phyloP scores from a whole-genome alignment of 2,113 vertebrate genomes.

The Myanophis thanlyinensis region DNA sequence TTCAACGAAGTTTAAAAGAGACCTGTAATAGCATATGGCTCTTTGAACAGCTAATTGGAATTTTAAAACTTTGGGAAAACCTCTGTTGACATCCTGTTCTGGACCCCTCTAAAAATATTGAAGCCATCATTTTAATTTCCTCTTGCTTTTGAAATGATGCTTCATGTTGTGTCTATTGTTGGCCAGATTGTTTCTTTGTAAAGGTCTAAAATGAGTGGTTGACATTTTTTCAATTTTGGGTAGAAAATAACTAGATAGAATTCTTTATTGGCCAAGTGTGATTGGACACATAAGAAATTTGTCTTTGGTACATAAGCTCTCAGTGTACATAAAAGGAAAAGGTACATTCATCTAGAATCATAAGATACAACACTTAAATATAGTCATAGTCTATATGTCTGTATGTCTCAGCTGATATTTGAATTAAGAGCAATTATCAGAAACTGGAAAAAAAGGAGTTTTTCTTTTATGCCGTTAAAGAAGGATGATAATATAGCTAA shows the following conservation, averaged over 20 bases:
- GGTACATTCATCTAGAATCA: too few relatives aligned
- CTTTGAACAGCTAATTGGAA: background rate
- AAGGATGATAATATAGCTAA: background rate
- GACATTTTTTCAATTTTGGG: background rate
- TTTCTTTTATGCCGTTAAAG: background rate
- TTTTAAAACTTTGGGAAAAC: background rate
- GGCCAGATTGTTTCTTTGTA: background rate
- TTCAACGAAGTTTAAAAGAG: background rate
- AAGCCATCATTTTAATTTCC: background rate
- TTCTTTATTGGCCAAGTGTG: too few relatives aligned
- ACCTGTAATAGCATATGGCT: background rate
- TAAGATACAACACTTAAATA: too few relatives aligned
- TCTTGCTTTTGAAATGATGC: background rate
- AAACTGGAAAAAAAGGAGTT: background rate
- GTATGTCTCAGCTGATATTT: background rate
- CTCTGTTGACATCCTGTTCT: background rate
- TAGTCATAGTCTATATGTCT: too few relatives aligned
- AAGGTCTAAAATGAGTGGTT: background rate
- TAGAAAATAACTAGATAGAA: background rate
- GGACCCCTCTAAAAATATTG: background rate
- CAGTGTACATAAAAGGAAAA: too few relatives aligned
- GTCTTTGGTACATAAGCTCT: too few relatives aligned
- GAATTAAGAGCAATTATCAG: background rate
- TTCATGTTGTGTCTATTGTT: background rate
- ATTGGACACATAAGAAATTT: too few relatives aligned